A percentile compares a stretch with the other conserved stretches of the same genome.
Evolutionary conservation across 2,797 vertebrate genomes (phyloP).

Genomic region (Parotocinclus haroldoi): DNA sequence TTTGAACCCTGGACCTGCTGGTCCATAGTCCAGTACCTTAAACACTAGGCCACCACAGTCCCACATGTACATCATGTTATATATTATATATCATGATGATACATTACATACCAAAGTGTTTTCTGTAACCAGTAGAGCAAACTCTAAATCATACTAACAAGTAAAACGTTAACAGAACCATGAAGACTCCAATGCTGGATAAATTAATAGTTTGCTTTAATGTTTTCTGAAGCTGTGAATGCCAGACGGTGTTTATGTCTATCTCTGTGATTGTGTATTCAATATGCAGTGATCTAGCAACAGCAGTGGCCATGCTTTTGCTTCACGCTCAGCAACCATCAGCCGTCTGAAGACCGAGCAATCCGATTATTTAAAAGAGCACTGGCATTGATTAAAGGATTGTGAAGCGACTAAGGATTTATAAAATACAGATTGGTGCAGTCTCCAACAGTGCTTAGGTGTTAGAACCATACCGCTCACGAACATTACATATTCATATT

Average conservation of each 20-base stretch:
- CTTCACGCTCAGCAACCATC: neutral
- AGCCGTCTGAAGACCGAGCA: conserved; percentile 5
- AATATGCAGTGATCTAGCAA: neutral
- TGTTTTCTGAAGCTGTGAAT: conserved; percentile 8
- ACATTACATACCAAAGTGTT: no score
- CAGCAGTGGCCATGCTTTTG: neutral
- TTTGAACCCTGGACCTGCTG: no score
- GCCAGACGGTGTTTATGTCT: neutral
- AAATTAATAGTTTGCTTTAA: neutral
- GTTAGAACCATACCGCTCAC: no score
- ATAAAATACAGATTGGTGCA: no score
- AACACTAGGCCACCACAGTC: no score
- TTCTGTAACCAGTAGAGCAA: no score
- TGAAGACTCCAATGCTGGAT: neutral
- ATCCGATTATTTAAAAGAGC: neutral
- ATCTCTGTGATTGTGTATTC: neutral
- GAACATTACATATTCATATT: no score
- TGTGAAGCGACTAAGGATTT: conserved; percentile 3
- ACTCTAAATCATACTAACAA: conserved; percentile 10
- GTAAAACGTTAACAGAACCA: neutral
- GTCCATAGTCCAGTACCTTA: no score
- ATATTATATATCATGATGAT: no score
- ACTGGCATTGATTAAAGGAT: conserved; percentile 11
- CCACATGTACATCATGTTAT: no score
- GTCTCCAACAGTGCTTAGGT: no score